Conservation (phyloP, 2,888 invertebrate genomes). For the Aricia artaxerxes region DNA sequence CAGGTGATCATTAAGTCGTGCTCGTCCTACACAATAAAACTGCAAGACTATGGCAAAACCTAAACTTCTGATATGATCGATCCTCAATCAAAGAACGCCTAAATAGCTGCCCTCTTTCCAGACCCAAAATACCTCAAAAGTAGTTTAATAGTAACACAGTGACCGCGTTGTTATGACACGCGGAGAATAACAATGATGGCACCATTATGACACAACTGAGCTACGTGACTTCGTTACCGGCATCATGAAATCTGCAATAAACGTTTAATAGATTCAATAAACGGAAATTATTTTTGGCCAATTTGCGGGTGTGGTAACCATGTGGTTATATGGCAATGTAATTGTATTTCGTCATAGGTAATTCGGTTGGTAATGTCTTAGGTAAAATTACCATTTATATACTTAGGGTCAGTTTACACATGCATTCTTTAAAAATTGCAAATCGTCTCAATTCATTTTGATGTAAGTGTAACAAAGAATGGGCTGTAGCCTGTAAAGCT, state of each 20-base stretch:
- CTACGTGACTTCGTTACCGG: not conserved
- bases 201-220: constrained; percentile 9
- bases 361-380: no score
- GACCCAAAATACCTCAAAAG: not conserved
- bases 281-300: not conserved
- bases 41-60: no score
- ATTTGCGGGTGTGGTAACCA: not conserved
- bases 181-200: constrained; percentile 2
- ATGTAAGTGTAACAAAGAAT: no score
- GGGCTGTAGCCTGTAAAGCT: no score
- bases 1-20: no score
- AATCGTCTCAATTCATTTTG: no score
- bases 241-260: not conserved
- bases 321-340: not conserved
- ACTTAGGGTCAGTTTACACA: no score
- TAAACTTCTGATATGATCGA: not conserved
- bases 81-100: not conserved
- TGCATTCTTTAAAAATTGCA: no score
- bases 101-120: not conserved
- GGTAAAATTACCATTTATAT: no score
- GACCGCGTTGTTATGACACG: not conserved
- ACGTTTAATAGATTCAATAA: constrained; percentile 3
- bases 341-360: no score
- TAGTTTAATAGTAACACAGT: not conserved
- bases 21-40: no score